phyloP scores from a whole-genome alignment of 2,797 vertebrate genomes.

The Oreortyx pictus region DNA sequence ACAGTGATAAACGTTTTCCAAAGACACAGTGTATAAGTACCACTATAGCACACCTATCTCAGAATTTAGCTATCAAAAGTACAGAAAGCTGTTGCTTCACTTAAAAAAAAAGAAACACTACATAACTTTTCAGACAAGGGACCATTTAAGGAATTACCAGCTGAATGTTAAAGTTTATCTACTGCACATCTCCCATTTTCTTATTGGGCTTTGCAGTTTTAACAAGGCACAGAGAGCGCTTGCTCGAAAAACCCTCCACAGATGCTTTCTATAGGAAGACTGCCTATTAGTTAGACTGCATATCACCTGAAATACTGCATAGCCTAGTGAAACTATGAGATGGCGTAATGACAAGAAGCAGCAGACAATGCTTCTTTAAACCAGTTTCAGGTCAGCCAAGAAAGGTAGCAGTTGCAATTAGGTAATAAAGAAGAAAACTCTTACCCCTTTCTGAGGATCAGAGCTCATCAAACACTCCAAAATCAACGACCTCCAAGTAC shows the following conservation, averaged over 20 bases:
- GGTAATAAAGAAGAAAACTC: too few species aligned
- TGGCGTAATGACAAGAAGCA: too few species aligned
- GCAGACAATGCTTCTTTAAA: too few species aligned
- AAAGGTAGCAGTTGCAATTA: too few species aligned
- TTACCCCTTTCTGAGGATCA: too few species aligned
- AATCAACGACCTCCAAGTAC: too few species aligned
- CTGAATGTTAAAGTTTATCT: neutral
- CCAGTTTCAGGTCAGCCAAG: too few species aligned
- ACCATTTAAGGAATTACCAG: neutral
- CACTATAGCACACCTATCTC: neutral
- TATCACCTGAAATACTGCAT: neutral
- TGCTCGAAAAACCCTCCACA: neutral
- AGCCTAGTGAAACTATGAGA: neutral
- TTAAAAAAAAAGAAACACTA: neutral
- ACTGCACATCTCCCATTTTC: neutral
- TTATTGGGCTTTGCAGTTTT: neutral
- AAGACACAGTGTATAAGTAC: neutral
- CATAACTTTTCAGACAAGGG: neutral
- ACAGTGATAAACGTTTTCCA: neutral
- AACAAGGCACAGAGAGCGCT: neutral
- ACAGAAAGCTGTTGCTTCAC: neutral
- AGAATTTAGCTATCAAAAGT: neutral
- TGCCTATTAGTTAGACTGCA: neutral
- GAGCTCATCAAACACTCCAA: too few species aligned
- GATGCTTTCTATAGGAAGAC: accelerated